These are phyloP conservation scores for Periophthalmus modestus DNA, from an alignment of 2,113 vertebrate genomes.

Conservation along the genomic window DNA sequence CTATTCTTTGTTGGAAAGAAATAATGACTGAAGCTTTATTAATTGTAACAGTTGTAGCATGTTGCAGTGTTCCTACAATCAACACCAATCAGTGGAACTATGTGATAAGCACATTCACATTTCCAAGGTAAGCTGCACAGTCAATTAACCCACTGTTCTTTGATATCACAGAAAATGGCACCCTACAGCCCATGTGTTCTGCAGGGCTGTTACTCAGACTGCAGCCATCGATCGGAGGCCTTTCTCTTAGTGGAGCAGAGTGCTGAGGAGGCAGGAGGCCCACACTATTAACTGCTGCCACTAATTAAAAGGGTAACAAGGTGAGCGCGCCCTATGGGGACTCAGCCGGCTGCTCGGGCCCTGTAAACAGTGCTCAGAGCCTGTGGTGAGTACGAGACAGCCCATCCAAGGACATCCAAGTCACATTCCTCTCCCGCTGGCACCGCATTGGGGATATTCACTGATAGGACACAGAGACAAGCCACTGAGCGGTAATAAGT, in stretches of 20 bases:
- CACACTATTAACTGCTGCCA: slow-evolving; percentile 72
- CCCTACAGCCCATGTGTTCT: neutral
- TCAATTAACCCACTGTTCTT: neutral
- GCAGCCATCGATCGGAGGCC: slow-evolving; percentile 63
- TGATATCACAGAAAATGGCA: neutral
- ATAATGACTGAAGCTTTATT: neutral
- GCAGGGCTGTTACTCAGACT: slow-evolving; percentile 27
- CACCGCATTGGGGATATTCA: slow-evolving; percentile 41
- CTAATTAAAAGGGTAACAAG: slow-evolving; percentile 83
- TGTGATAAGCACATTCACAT: neutral
- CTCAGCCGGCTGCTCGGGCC: slow-evolving; percentile 34
- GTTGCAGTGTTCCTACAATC: neutral
- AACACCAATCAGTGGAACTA: neutral
- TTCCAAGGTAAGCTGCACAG: neutral
- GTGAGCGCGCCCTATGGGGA: slow-evolving; percentile 64
- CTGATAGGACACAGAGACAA: slow-evolving; percentile 35
- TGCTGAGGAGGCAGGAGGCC: slow-evolving; percentile 69
- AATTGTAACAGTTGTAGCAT: neutral
- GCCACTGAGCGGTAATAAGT: slow-evolving; percentile 27
- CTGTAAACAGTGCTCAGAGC: slow-evolving; percentile 50
- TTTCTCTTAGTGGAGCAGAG: slow-evolving; percentile 60
- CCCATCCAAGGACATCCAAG: slow-evolving; percentile 57
- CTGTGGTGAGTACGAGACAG: slow-evolving; percentile 54
- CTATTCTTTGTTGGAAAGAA: too few species aligned
- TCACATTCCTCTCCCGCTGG: slow-evolving; percentile 50